Evolutionary conservation across 2,797 vertebrate genomes (phyloP).

Genomic region (Takifugu rubripes): DNA sequence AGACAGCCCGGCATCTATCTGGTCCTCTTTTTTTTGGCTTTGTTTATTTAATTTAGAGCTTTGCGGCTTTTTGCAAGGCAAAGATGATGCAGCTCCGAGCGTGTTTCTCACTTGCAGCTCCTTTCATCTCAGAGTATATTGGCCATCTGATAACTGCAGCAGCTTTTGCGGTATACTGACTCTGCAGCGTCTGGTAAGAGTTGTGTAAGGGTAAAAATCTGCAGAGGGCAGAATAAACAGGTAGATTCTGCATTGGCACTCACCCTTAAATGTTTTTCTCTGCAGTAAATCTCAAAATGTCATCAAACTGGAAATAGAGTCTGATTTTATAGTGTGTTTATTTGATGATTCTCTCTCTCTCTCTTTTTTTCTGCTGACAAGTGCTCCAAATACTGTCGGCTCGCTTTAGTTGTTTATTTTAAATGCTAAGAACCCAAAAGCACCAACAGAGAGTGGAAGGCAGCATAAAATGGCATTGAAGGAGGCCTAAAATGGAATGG

Average conservation of each 20-base stretch:
- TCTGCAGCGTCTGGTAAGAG: conserved; percentile 18
- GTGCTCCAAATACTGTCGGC: conserved; percentile 11
- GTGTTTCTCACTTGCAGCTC: conserved; percentile 30
- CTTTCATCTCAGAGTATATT: conserved; percentile 39
- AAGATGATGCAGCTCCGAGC: conserved; percentile 33
- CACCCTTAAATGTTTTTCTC: conserved; percentile 29
- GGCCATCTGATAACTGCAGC: conserved; percentile 14
- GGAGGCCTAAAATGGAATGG: conserved; percentile 19
- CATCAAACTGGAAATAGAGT: conserved; percentile 27
- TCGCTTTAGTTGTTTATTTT: conserved; percentile 34
- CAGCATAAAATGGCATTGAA: conserved; percentile 25
- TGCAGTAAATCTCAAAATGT: conserved; percentile 38
- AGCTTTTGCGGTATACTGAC: conserved; percentile 12
- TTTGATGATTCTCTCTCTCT: neutral
- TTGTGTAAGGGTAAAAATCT: conserved; percentile 59
- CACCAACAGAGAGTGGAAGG: conserved; percentile 29
- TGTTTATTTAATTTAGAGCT: conserved; percentile 21
- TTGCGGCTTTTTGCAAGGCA: conserved; percentile 23
- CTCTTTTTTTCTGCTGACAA: conserved; percentile 5
- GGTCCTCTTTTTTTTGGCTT: conserved; percentile 31
- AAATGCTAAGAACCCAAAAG: conserved; percentile 13
- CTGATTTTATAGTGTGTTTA: conserved; percentile 19
- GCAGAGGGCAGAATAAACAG: conserved; percentile 46
- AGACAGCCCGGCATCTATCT: conserved; percentile 31
- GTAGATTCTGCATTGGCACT: conserved; percentile 50